A percentile compares a stretch with the other conserved stretches of the same genome.
phyloP scores from a whole-genome alignment of 92 coral and sea anemone genomes.

The Porites rus region DNA sequence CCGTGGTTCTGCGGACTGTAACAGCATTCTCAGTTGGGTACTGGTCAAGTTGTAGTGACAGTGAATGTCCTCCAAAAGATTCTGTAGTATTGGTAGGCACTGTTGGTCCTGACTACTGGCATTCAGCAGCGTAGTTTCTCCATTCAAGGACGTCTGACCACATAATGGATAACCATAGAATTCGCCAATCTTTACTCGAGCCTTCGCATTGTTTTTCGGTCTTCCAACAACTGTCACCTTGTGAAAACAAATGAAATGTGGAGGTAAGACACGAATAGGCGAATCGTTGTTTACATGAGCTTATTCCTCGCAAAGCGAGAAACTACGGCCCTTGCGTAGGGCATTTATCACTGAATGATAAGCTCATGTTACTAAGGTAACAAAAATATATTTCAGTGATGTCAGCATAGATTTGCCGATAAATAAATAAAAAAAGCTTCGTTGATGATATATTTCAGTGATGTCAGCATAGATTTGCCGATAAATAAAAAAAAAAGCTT shows the following conservation, averaged over 20 bases:
- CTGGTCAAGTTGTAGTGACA: conserved; percentile 96
- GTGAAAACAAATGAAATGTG: not conserved
- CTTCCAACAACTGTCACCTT: conserved; percentile 88
- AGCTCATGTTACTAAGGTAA: too few relatives aligned
- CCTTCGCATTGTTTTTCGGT: conserved; percentile 84
- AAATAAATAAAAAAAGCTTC: too few relatives aligned
- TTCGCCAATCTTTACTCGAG: conserved; percentile 90
- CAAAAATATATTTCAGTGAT: too few relatives aligned
- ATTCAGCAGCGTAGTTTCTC: conserved; percentile 44
- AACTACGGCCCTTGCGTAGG: too few relatives aligned
- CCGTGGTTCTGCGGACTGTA: conserved; percentile 63
- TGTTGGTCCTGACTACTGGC: conserved; percentile 51
- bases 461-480: too few relatives aligned
- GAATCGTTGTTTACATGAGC: too few relatives aligned
- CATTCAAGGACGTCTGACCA: conserved; percentile 37
- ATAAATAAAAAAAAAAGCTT: too few relatives aligned
- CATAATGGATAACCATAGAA: conserved; percentile 91
- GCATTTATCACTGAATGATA: too few relatives aligned
- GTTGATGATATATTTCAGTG: too few relatives aligned
- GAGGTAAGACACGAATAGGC: not conserved
- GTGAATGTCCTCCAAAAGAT: conserved; percentile 87
- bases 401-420: too few relatives aligned
- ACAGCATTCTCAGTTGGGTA: conserved; percentile 70
- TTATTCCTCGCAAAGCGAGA: too few relatives aligned
- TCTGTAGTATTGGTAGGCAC: conserved; percentile 65